Base-by-base conservation (phyloP, 2,888 invertebrate species). In the Eulithis testata region DNA sequence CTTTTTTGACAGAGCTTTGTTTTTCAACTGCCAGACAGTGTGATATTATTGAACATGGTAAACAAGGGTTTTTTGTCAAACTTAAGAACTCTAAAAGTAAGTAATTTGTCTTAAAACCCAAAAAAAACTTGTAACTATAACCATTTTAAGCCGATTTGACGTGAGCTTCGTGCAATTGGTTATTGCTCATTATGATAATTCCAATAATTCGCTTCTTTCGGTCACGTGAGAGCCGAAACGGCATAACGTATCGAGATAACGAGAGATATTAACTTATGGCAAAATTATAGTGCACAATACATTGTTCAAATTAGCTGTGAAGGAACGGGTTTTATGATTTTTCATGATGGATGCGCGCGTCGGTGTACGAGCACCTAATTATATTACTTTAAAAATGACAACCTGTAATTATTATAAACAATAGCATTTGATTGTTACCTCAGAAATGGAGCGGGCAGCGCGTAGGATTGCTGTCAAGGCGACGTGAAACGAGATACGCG, bases 131-230 rank as follows among this genome's bases (percentile, higher is more conserved):
- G 69, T 59, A 67, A 60, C 65, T 78, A 60, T 77, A 82, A 80
- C 57, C 55, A 82, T 82, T 85, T 86, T 84, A 84, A 86, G 79
- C 77, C 73, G 86, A 87, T 87, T 85, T 84, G 86, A 88, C 82
- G 85, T 87, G 87, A 87, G 89, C 89, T 88, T 88, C 89, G 86
- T 88, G 88, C 89, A 86, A 88, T 89, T 87, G 86, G 85, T 84
- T 85, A 88, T 87, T 87, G 80, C 88, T 90, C 84, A 91, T 91
- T 90, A 91, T 84, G 82, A 83, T 90, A 91, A 91, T 91, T 87
- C 81, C 43, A 52, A 57, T 60, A 60, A 65, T 50, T 63, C 51
- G 76, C 69, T 73, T 78, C 76, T 79, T 82, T 85, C 82, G 80
- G 80, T 77, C 74, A 83, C 81, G 79, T 81, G 81, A 81, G 82